Evolutionary conservation across 64 coral and sea anemone species (phyloP), one percentile per base, ranked within the genome.

Genomic region (Stichodactyla mertensii): DNA sequence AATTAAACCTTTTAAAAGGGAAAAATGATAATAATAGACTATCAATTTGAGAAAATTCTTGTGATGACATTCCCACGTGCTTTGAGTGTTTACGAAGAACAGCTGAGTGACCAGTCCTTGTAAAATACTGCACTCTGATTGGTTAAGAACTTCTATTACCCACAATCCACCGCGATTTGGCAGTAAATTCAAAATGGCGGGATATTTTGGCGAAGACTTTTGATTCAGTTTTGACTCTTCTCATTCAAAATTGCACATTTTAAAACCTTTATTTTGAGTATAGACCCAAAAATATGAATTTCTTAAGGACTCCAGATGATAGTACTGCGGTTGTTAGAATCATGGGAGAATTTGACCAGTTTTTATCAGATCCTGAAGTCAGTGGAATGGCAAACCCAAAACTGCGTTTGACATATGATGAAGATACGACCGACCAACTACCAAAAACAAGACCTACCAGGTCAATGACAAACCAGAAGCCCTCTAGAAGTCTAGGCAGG

Each of bases 281-380:
- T 36, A 74, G 5, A 12, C 13, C 58, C 18, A 58, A 78, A 10
- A 70, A 84, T 62, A 95, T 95, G 93, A 95, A 95, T 89, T 80
- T 95, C n/a, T 84, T 97, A 52, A 92, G 82, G 87, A 97, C 94
- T 20, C 94, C 94, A 80, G 94, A 97, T 26, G 94, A 97, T 67
- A 97, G 94, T 52, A 97, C 94, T 31, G 94, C 94, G 71, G 88
- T 97, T 54, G 91, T 97, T 54, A 87, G 88, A 51, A 97, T 97
- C 22, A 97, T 97, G 94, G 88, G 94, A 9, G 94, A 97, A 24
- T 97, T 97, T 52, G 86, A 93, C 83, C 71, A 93, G 52, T 97
- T 97, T 90, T 85, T 97, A 71, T 89, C 93, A 0, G 87, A 88
- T 16, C 64, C 86, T 87, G 85, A 91, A 6, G 55, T 79, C 22